Conservation (phyloP, 30 jellyfish, hydroid and myxozoan genomes). For the Pelagia noctiluca region DNA sequence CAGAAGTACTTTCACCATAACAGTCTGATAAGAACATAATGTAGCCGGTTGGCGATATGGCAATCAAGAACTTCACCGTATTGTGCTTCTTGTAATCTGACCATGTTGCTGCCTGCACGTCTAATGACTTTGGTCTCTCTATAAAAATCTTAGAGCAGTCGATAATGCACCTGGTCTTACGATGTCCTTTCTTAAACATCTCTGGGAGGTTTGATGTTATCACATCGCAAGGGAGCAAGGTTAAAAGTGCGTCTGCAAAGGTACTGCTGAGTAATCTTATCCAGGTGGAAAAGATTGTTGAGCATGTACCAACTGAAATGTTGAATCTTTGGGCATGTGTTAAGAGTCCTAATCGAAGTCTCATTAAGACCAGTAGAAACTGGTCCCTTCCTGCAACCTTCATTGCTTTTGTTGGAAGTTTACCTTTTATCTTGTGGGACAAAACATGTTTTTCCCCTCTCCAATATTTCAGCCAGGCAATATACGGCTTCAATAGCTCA, state of each 20-base stretch:
- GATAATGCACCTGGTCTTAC: conserved; percentile 30
- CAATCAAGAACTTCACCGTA: conserved; percentile 58
- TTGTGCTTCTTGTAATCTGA: conserved; percentile 67
- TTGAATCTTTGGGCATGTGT: conserved; percentile 37
- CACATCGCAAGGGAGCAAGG: conserved; percentile 24
- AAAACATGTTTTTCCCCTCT: conserved; percentile 3
- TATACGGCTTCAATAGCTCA: conserved; percentile 2
- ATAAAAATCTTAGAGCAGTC: conserved; percentile 55
- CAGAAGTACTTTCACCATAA: conserved; percentile 71
- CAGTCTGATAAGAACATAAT: conserved; percentile 49
- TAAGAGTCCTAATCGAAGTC: conserved; percentile 25
- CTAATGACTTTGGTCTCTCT: conserved; percentile 57
- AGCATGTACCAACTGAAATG: conserved; percentile 36
- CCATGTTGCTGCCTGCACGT: conserved; percentile 65
- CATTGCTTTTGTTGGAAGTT: not conserved
- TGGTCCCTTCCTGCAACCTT: conserved; percentile 20
- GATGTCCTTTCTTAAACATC: conserved; percentile 4
- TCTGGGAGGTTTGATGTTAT: conserved; percentile 22
- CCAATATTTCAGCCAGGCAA: not conserved
- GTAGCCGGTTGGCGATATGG: conserved; percentile 59
- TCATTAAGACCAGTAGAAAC: conserved; percentile 14
- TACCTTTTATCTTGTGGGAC: conserved; percentile 5
- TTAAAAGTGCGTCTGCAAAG: conserved; percentile 33
- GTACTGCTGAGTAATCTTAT: conserved; percentile 19
- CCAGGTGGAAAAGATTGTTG: conserved; percentile 29